These are phyloP conservation scores for Drosophila aff. DNA, from an alignment of 1,140 invertebrate genomes.

Conservation along the genomic window DNA sequence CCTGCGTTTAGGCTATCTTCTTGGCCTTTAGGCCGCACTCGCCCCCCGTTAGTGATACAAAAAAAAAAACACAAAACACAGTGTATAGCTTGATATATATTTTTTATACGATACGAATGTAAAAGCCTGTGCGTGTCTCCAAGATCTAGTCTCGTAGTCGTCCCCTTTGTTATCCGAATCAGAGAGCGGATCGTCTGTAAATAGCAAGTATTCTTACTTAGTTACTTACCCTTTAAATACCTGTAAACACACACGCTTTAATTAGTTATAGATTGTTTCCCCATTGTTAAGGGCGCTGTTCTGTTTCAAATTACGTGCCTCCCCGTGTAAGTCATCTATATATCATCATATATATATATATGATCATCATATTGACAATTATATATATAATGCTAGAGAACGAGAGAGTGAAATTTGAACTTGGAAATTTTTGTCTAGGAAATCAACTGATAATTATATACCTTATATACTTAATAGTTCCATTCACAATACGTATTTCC, in stretches of 20 bases:
- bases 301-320: conserved; percentile 76
- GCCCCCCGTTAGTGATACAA: conserved; percentile 54
- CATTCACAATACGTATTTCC: conserved; percentile 58
- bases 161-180: conserved; percentile 25
- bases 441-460: conserved; percentile 63
- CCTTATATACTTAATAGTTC: conserved; percentile 61
- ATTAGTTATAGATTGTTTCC: conserved; percentile 79
- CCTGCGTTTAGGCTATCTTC: conserved; percentile 71
- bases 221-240: conserved; percentile 49
- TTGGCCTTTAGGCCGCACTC: conserved; percentile 7
- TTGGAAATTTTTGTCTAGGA: conserved; percentile 62
- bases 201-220: conserved; percentile 50
- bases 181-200: conserved; percentile 17
- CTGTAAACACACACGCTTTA: conserved; percentile 79
- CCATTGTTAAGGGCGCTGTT: conserved; percentile 70
- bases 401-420: conserved; percentile 43
- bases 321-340: conserved; percentile 54
- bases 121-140: conserved; percentile 48
- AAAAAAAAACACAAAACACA: conserved; percentile 22
- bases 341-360: conserved; percentile 25
- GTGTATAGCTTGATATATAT: conserved; percentile 52
- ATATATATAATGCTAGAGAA: conserved; percentile 48
- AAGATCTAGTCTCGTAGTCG: conserved; percentile 52
- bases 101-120: conserved; percentile 48
- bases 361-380: conserved; percentile 24